Evolutionary conservation across 2,113 vertebrate species (phyloP), one percentile per base, ranked within the genome.

Genomic region (Grammomys surdaster): DNA sequence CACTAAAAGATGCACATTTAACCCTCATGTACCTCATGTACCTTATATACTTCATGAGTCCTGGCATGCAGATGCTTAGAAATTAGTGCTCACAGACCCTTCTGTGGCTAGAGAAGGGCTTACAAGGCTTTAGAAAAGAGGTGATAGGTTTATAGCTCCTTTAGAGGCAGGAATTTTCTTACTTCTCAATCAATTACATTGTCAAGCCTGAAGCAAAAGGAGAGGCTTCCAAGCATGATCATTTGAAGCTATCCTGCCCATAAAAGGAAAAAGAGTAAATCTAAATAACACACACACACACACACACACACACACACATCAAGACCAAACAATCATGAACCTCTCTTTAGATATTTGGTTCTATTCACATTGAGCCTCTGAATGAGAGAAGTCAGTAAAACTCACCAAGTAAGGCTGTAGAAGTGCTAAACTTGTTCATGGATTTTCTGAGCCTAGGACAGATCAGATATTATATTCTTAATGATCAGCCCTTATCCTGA

Each of bases 381-480:
- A 36, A 48, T 43, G 70, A 1, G 22, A 89, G 40, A 91, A 93
- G 73, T 4, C 90, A 91, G 12, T 16, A 93, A 91, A 76, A 85
- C 19, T 33, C 43, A 60, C 54, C 72, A 93, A 94, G 70, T 1
- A 12, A 93, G 31, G 9, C 86, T 17, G 31, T 91, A 88, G 24
- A 93, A 94, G 20, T 20, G 5, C 5, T n/a, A 69, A 75, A 16
- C 2, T 88, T 58, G 40, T 24, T 65, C n/a, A 20, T 31, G 81
- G 17, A 69, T 14, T 89, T 93, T 65, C 26, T 63, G n/a, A 85
- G 20, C 65, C 40, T 60, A 33, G 12, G 12, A 72, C 48, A 88
- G n/a, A 46, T 17, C 17, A 48, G 6, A 94, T 1, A 17, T 0
- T 22, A 7, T 11, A 40, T 11, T 22, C 1, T 26, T 43, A 0